These are phyloP conservation scores for Lapara coniferarum DNA, from an alignment of 2,888 invertebrate genomes.

Conservation along the genomic window DNA sequence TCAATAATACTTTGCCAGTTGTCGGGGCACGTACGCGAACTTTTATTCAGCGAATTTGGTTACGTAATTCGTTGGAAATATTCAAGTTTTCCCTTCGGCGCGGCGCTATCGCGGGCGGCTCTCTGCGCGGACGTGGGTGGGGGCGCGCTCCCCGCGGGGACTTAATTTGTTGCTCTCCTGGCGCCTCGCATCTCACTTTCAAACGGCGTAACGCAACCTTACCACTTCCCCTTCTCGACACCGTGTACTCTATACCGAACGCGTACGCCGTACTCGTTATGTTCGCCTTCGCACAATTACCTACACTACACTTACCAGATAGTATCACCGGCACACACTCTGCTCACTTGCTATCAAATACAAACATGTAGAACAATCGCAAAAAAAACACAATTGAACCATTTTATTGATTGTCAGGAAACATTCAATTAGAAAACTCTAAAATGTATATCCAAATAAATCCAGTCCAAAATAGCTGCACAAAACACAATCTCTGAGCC, in stretches of 20 bases:
- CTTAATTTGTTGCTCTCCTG: slow-evolving; percentile 84
- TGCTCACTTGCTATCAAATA: slow-evolving; percentile 3
- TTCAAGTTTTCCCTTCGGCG: slow-evolving; percentile 79
- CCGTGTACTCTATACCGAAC: slow-evolving; percentile 44
- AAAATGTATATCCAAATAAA: no score
- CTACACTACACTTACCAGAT: slow-evolving; percentile 42
- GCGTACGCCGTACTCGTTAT: slow-evolving; percentile 47
- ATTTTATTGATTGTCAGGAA: background rate
- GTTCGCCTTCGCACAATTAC: slow-evolving; percentile 52
- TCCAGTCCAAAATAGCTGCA: no score
- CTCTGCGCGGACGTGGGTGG: slow-evolving; percentile 73
- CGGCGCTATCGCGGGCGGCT: slow-evolving; percentile 76
- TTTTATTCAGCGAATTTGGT: slow-evolving; percentile 75
- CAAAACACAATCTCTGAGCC: no score
- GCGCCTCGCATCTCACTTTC: slow-evolving; percentile 83
- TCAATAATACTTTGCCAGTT: slow-evolving; percentile 70
- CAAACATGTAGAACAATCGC: background rate
- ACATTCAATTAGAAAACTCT: no score
- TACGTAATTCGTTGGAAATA: slow-evolving; percentile 78
- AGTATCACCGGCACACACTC: slow-evolving; percentile 26
- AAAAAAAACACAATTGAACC: background rate
- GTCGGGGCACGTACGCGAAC: slow-evolving; percentile 71
- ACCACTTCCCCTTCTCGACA: slow-evolving; percentile 69
- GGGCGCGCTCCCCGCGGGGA: slow-evolving; percentile 74
- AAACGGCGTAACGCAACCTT: slow-evolving; percentile 82